Conservation (phyloP, 53 echinoderm and acorn worm species). For the Pentamera pediparva region DNA sequence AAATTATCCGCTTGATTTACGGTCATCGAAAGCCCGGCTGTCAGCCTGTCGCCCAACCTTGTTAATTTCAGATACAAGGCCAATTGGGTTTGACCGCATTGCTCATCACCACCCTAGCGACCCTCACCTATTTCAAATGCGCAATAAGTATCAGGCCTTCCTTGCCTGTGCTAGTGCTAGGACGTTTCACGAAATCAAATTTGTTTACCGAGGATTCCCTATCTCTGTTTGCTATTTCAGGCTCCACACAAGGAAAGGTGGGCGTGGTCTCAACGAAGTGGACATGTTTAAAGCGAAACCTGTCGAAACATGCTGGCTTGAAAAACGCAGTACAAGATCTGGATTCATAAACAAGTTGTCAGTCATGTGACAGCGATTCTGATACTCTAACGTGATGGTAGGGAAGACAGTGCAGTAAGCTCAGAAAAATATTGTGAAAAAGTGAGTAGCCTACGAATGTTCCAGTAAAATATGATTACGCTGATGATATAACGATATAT, state of each 20-base stretch:
- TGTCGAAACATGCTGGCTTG: conserved; percentile 10
- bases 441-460: neutral
- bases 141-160: neutral
- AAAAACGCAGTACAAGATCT: neutral
- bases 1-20: too few relatives aligned
- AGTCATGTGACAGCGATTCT: conserved; percentile 4
- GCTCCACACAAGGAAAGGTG: neutral
- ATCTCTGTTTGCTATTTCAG: neutral
- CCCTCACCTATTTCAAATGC: conserved; percentile 14
- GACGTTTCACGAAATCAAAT: too few relatives aligned
- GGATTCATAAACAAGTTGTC: conserved; percentile 7
- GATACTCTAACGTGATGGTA: neutral
- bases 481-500: neutral
- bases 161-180: too few relatives aligned
- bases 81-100: too few relatives aligned
- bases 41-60: too few relatives aligned
- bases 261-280: neutral
- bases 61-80: too few relatives aligned
- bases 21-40: too few relatives aligned
- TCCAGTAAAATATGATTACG: too few relatives aligned
- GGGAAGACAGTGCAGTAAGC: neutral
- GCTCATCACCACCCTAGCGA: too few relatives aligned
- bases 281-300: conserved; percentile 22
- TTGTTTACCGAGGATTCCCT: conserved; percentile 3
- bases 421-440: neutral